These are phyloP conservation scores for Ceuthmochares aereus DNA, from an alignment of 2,113 vertebrate genomes.

Conservation along the genomic window DNA sequence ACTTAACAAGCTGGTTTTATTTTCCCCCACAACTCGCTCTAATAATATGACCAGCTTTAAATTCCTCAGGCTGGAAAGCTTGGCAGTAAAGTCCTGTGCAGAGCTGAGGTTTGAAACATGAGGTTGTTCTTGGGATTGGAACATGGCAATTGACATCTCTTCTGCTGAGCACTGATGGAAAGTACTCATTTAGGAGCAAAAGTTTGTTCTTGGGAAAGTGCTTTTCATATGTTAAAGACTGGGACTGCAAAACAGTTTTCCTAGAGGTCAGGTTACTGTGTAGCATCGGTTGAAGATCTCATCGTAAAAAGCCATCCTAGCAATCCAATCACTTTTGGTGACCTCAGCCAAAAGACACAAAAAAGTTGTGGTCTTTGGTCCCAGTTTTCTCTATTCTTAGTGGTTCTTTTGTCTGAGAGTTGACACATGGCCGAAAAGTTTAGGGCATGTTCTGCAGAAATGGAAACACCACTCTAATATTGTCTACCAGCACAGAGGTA, in stretches of 20 bases:
- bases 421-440: not conserved
- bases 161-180: not conserved
- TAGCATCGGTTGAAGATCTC: not conserved
- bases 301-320: not conserved
- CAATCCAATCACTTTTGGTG: not conserved
- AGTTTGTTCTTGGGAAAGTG: not conserved
- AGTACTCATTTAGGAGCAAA: not conserved
- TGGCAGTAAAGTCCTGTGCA: not conserved
- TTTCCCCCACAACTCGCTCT: conserved; percentile 23
- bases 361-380: not conserved
- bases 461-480: not conserved
- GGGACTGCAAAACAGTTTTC: not conserved
- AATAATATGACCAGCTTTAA: conserved; percentile 36
- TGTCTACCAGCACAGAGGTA: not conserved
- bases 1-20: conserved; percentile 24
- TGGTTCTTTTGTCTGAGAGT: not conserved
- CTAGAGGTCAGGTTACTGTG: not conserved
- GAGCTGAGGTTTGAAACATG: not conserved
- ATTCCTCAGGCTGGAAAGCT: not conserved
- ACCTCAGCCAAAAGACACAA: not conserved
- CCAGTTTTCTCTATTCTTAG: not conserved
- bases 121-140: not conserved
- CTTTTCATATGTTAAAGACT: not conserved
- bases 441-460: not conserved
- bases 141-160: not conserved